A percentile compares a stretch with the other conserved stretches of the same genome.
These are phyloP conservation scores for Willowsia nigromaculata DNA, from an alignment of 2,888 invertebrate genomes.

Conservation along the genomic window DNA sequence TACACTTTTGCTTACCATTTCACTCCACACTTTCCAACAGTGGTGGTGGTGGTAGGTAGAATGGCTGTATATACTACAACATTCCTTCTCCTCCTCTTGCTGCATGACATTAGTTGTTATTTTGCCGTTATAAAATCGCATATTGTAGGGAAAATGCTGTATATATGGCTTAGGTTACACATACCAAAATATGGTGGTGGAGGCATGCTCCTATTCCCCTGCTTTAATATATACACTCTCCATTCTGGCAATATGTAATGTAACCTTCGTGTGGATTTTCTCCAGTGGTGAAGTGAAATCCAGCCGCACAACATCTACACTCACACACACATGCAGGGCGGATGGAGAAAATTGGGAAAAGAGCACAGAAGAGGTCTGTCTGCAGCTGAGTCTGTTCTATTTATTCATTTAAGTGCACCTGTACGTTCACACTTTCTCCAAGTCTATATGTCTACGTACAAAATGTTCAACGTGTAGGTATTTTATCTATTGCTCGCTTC, in stretches of 20 bases:
- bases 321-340: slow-evolving; percentile 33
- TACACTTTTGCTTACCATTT: background rate
- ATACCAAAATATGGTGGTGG: background rate
- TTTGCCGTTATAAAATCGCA: background rate
- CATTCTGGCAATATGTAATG: slow-evolving; percentile 17
- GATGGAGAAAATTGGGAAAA: slow-evolving; percentile 25
- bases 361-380: background rate
- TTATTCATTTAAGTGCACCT: slow-evolving; percentile 2
- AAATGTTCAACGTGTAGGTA: background rate
- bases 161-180: background rate
- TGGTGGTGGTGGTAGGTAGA: background rate
- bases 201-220: background rate
- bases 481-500: no score
- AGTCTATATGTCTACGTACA: background rate
- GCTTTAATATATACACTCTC: background rate
- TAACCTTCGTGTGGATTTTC: slow-evolving; percentile 48
- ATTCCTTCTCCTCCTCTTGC: background rate
- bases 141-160: background rate
- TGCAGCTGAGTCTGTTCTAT: background rate
- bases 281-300: slow-evolving; percentile 60
- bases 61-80: background rate
- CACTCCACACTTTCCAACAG: slow-evolving; percentile 7
- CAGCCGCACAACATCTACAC: slow-evolving; percentile 55
- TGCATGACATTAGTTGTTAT: background rate
- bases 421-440: slow-evolving; percentile 23